Evolutionary conservation across 2,113 vertebrate species (phyloP), one percentile per base, ranked within the genome.

Genomic region (Phodopus roborovskii): DNA sequence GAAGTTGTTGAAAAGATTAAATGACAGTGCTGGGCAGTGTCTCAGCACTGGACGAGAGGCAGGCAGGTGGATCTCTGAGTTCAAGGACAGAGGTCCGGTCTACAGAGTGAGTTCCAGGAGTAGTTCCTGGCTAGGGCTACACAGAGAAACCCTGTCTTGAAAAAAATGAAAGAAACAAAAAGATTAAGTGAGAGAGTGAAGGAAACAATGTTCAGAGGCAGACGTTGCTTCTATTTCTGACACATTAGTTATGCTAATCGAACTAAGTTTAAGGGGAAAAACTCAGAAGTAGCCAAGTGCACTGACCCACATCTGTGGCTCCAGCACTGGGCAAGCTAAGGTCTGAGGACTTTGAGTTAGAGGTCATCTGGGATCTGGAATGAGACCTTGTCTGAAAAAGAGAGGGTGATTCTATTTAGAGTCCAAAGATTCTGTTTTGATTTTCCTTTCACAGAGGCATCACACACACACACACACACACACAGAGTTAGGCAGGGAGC

Each of bases 211-310:
- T 48, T 93, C 77, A 19, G 17, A 93, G 87, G 77, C 5, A 86
- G 45, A 84, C 17, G n/a, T 73, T 4, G 42, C n/a, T 62, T 7
- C 39, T 83, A 7, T 83, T 83, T 62, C n/a, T 62, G 58, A 83
- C 24, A 83, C 81, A 84, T 20, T 60, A 20, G 45, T 96, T 96
- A 7, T 64, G 85, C 71, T 68, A 92, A 87, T 36, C n/a, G 13
- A 93, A 93, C 64, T 42, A 28, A 93, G 45, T 81, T 95, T 96
- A 68, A 84, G 42, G 75, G 84, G 39, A 90, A 92, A 88, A 62
- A 36, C 28, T 75, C 70, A 45, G 58, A 60, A 71, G 39, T 24
- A 60, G 26, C n/a, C 68, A 16, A 10, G 36, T 58, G 17, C 62
- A 39, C 10, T 45, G 56, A 36, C 28, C 36, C 13, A 26, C n/a